phyloP scores from a whole-genome alignment of 2,113 vertebrate genomes.

The Zosterops borbonicus region DNA sequence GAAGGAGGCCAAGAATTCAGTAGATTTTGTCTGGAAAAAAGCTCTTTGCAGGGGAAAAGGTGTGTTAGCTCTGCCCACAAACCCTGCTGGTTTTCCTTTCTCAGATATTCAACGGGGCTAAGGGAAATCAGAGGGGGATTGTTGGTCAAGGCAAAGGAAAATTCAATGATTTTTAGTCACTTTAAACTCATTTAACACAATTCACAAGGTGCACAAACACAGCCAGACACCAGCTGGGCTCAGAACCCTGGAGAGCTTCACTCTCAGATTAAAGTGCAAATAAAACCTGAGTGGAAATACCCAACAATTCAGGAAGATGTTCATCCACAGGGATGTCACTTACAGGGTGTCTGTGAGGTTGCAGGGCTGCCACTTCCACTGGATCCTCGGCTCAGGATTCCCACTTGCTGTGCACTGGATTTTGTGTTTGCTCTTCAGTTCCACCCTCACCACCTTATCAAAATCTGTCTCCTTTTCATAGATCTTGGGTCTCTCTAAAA shows the following conservation, averaged over 20 bases:
- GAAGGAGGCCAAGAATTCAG: neutral
- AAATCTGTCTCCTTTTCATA: conserved; percentile 78
- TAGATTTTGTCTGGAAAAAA: neutral
- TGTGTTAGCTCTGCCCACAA: neutral
- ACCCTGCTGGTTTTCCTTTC: neutral
- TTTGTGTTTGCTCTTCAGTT: conserved; percentile 65
- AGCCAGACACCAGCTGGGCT: neutral
- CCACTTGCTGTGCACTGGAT: conserved; percentile 81
- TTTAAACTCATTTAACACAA: neutral
- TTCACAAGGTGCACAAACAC: neutral
- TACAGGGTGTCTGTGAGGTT: conserved; percentile 19
- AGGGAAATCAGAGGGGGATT: neutral
- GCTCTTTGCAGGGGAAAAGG: neutral
- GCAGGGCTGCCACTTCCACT: conserved; percentile 89
- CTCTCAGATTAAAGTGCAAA: neutral
- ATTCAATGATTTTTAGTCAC: neutral
- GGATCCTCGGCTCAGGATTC: conserved; percentile 74
- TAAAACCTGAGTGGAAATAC: neutral
- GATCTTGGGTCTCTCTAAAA: conserved; percentile 84
- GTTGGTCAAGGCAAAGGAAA: neutral
- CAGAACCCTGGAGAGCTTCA: neutral
- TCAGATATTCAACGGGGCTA: neutral
- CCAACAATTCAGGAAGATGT: fast-evolving
- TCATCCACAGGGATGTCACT: neutral
- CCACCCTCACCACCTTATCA: conserved; percentile 18